Percentiles rank a stretch among this genome's conserved stretches.
Evolutionary conservation across 1,140 invertebrate species (phyloP).

Genomic region (Stratiolaelaps scimitus): DNA sequence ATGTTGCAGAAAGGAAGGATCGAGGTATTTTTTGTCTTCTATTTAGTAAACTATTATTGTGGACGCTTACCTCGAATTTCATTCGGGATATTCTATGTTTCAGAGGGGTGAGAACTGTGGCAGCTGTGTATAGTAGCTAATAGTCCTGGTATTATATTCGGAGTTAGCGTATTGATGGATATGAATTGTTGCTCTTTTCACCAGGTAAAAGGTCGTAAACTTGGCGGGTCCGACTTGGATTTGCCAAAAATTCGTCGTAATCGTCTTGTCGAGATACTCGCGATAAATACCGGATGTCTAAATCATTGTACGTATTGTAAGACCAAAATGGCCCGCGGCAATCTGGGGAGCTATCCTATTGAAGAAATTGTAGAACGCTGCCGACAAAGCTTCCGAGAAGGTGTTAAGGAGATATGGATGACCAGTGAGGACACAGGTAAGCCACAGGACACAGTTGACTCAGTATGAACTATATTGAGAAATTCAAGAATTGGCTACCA

Average conservation of each 20-base stretch:
- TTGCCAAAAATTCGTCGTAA: constrained; percentile 91
- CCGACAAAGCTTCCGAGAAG: constrained; percentile 61
- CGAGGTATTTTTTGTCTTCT: too few species aligned
- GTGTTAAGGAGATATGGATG: constrained; percentile 92
- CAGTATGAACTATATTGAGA: too few species aligned
- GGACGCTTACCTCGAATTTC: too few species aligned
- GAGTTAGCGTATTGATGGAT: too few species aligned
- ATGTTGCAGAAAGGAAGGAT: too few species aligned
- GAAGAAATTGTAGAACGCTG: constrained; percentile 47
- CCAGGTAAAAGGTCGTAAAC: constrained; percentile 55
- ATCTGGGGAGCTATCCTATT: constrained; percentile 81
- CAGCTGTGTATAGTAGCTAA: too few species aligned
- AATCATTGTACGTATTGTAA: constrained; percentile 99
- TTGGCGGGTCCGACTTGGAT: constrained; percentile 67
- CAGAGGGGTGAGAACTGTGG: too few species aligned
- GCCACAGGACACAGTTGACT: too few species aligned
- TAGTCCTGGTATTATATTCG: too few species aligned
- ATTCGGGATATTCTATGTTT: too few species aligned
- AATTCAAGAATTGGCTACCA: too few species aligned
- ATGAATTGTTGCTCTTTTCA: constrained; percentile 13
- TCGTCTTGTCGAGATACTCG: constrained; percentile 90
- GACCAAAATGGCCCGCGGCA: constrained; percentile 90
- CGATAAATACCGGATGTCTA: constrained; percentile 88
- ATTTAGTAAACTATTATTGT: too few species aligned
- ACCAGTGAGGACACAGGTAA: constrained; percentile 90